A percentile compares a stretch with the other conserved stretches of the same genome.
phyloP scores from a whole-genome alignment of 2,888 invertebrate species.

The Resseliella maxima region DNA sequence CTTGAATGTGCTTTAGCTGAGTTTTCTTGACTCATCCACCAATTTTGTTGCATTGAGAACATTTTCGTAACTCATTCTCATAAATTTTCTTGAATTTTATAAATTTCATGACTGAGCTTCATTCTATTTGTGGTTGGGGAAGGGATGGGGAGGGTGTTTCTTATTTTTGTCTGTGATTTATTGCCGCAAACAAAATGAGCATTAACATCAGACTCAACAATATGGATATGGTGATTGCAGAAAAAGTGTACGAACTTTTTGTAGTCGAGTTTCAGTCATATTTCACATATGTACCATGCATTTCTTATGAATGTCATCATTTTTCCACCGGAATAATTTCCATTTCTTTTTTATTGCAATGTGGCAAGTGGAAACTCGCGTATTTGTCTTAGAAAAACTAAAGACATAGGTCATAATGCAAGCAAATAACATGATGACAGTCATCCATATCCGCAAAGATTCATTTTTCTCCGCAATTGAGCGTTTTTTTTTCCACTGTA shows the following conservation, averaged over 20 bases:
- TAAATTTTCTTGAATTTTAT: not conserved
- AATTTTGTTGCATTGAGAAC: too few relatives aligned
- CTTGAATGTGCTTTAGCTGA: not conserved
- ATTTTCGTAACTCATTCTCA: too few relatives aligned
- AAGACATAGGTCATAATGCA: not conserved
- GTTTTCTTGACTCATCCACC: not conserved
- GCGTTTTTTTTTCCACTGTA: not conserved
- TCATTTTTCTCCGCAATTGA: constrained; percentile 10
- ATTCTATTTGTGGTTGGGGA: not conserved
- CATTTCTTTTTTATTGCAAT: not conserved
- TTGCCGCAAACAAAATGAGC: not conserved
- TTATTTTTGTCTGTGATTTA: not conserved
- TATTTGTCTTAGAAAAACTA: not conserved
- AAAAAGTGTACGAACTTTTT: not conserved
- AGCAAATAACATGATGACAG: constrained; percentile 17
- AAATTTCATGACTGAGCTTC: not conserved
- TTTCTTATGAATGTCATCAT: not conserved
- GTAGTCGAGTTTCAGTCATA: not conserved
- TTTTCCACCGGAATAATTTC: not conserved
- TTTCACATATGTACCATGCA: not conserved
- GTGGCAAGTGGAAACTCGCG: not conserved
- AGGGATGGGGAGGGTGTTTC: not conserved
- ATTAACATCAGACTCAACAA: not conserved
- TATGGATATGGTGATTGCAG: constrained; percentile 8
- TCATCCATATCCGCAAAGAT: not conserved